Conservation (phyloP, 2,113 vertebrate genomes). For the Falco punctatus region DNA sequence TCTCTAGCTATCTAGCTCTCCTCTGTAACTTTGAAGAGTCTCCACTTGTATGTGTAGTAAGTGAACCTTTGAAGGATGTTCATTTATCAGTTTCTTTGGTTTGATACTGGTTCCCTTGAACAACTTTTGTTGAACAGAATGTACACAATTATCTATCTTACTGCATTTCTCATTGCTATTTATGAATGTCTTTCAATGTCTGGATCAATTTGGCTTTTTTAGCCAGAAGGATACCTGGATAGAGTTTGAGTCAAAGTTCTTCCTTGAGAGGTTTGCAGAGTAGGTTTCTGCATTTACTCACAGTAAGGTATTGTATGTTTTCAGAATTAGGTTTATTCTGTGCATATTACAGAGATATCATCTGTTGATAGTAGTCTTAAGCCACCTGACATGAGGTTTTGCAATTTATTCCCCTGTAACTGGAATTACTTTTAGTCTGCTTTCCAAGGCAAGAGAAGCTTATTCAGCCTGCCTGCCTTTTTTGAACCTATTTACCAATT, state of each 20-base stretch:
- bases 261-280: neutral
- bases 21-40: neutral
- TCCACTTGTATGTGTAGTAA: neutral
- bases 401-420: neutral
- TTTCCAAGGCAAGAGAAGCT: neutral
- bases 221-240: neutral
- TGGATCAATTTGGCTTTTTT: neutral
- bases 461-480: neutral
- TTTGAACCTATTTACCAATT: neutral
- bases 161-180: neutral
- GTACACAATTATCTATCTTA: neutral
- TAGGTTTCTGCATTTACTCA: neutral
- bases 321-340: neutral
- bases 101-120: neutral
- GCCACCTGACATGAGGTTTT: neutral
- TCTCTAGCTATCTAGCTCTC: neutral
- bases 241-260: neutral
- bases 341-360: neutral
- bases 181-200: neutral
- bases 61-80: neutral
- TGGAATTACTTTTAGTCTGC: neutral
- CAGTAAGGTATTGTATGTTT: neutral
- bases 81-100: neutral
- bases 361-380: neutral
- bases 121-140: neutral